Evolutionary conservation across 2,113 vertebrate genomes (phyloP).

Genomic region (Carassius gibelio): DNA sequence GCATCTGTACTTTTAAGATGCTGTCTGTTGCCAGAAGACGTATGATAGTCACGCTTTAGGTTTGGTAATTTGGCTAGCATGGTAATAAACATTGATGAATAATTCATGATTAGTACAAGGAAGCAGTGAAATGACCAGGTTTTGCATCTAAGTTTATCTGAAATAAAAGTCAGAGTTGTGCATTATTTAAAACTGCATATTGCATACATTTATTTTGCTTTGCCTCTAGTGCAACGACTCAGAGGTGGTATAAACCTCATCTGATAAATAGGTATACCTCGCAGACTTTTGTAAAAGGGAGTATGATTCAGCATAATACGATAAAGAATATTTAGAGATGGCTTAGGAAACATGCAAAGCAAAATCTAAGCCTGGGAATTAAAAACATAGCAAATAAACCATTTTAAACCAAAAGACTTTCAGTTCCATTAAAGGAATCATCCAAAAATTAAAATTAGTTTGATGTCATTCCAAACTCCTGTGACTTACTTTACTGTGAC

Average conservation of each 20-base stretch:
- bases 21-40: not conserved
- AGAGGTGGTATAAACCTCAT: not conserved
- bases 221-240: not conserved
- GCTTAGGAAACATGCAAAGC: not conserved
- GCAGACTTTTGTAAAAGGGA: not conserved
- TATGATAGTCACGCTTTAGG: not conserved
- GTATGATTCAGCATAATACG: slow-evolving; percentile 1
- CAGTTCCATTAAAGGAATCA: not conserved
- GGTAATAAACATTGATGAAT: slow-evolving; percentile 19
- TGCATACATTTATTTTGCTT: not conserved
- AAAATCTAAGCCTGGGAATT: not conserved
- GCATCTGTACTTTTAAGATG: not conserved
- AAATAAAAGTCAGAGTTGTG: not conserved
- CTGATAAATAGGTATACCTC: not conserved
- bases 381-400: not conserved
- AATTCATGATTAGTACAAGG: not conserved
- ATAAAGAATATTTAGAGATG: not conserved
- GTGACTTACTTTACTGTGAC: not conserved
- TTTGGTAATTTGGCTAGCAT: slow-evolving; percentile 11
- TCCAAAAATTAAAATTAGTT: not conserved
- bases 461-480: not conserved
- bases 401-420: not conserved
- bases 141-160: slow-evolving; percentile 24
- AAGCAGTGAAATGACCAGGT: not conserved
- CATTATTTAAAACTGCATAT: not conserved